These are phyloP conservation scores for Leptopilina myrica DNA, from an alignment of 2,888 invertebrate genomes.

Conservation along the genomic window DNA sequence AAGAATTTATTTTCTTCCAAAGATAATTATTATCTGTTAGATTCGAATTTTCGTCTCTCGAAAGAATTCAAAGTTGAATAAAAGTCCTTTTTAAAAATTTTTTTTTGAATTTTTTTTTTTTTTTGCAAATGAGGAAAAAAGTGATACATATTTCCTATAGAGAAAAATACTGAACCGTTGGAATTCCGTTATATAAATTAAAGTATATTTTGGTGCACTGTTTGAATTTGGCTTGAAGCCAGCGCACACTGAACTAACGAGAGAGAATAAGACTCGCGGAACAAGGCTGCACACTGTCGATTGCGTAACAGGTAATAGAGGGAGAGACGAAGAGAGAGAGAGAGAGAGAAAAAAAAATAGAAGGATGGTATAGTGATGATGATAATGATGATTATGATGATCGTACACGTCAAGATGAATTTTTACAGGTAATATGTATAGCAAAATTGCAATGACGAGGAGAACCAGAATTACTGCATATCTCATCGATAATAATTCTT, in stretches of 20 bases:
- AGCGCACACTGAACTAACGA: conserved; percentile 70
- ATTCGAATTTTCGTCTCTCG: too few relatives aligned
- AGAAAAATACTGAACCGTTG: conserved; percentile 51
- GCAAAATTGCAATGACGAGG: conserved; percentile 44
- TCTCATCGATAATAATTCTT: conserved; percentile 61
- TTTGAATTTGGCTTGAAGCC: conserved; percentile 72
- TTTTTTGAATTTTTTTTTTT: conserved; percentile 5
- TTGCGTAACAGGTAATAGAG: conserved; percentile 71
- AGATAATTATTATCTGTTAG: too few relatives aligned
- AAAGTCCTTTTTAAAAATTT: not conserved
- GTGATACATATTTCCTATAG: conserved; percentile 30
- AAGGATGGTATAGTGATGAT: conserved; percentile 49
- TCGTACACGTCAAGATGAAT: conserved; percentile 49
- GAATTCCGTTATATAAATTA: conserved; percentile 71
- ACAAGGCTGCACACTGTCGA: conserved; percentile 62
- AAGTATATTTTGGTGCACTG: conserved; percentile 72
- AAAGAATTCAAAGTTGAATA: too few relatives aligned
- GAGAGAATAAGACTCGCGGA: conserved; percentile 68
- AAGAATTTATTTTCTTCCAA: too few relatives aligned
- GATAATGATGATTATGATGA: too few relatives aligned
- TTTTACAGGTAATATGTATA: conserved; percentile 12
- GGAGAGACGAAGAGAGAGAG: conserved; percentile 57
- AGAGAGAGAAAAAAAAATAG: conserved; percentile 37
- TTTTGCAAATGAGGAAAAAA: conserved; percentile 30
- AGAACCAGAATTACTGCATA: conserved; percentile 63